These are phyloP conservation scores for Bibio marci DNA, from an alignment of 2,888 invertebrate species.

Conservation along the genomic window DNA sequence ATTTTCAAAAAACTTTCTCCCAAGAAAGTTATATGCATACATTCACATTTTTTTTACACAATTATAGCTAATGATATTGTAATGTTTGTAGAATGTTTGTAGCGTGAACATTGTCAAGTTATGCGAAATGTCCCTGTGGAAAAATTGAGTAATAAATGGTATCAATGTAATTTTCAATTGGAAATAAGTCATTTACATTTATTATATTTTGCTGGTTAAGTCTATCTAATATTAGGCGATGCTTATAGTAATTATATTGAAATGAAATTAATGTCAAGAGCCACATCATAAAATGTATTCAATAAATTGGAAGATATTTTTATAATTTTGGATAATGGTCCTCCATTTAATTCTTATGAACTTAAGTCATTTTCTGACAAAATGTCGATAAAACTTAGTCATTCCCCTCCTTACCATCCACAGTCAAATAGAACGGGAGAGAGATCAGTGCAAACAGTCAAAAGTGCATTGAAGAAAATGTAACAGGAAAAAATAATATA, in stretches of 20 bases:
- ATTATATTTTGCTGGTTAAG: slow-evolving; percentile 2
- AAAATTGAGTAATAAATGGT: neutral
- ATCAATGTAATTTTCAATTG: neutral
- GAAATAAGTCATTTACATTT: slow-evolving; percentile 6
- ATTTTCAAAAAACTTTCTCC: no score
- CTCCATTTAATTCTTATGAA: no score
- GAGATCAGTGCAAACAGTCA: no score
- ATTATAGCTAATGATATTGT: slow-evolving; percentile 1
- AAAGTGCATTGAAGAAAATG: no score
- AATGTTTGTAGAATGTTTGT: neutral
- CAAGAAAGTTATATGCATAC: no score
- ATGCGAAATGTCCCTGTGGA: neutral
- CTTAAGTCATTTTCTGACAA: slow-evolving; percentile 4
- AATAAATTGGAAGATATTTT: neutral
- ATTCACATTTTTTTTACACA: neutral
- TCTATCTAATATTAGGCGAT: slow-evolving; percentile 6
- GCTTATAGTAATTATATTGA: slow-evolving; percentile 7
- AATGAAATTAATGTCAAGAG: slow-evolving; percentile 4
- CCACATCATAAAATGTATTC: neutral
- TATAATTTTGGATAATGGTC: no score
- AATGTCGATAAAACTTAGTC: slow-evolving; percentile 1
- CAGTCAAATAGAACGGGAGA: slow-evolving; percentile 7
- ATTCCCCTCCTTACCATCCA: slow-evolving; percentile 6
- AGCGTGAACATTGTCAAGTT: neutral
- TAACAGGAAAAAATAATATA: no score